A percentile compares a stretch with the other conserved stretches of the same genome.
phyloP scores from a whole-genome alignment of 1,140 invertebrate species.

The Physella acuta region DNA sequence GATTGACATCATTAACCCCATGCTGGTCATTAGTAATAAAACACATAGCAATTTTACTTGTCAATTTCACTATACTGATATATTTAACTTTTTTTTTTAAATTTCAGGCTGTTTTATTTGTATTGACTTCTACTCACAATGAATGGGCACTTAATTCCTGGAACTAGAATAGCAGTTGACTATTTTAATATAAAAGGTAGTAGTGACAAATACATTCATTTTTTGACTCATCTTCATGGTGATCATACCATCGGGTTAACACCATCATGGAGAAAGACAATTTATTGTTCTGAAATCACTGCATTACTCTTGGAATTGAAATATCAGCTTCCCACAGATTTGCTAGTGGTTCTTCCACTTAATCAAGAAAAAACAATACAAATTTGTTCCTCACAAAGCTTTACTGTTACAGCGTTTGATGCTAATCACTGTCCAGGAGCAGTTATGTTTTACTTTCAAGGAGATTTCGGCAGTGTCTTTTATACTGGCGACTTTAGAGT shows the following conservation, averaged over 20 bases:
- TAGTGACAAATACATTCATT: conserved; percentile 45
- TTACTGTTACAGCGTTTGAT: conserved; percentile 60
- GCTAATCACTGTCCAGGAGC: conserved; percentile 63
- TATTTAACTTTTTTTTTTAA: too few species aligned
- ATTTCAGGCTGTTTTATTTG: too few species aligned
- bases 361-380: conserved; percentile 37
- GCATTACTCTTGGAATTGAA: neutral
- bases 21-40: too few species aligned
- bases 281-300: conserved; percentile 54
- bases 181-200: conserved; percentile 50
- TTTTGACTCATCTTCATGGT: conserved; percentile 56
- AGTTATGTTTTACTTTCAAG: conserved; percentile 63
- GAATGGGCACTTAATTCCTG: conserved; percentile 54
- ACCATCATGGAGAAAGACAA: conserved; percentile 52
- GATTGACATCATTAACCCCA: too few species aligned
- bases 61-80: too few species aligned
- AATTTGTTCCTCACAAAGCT: conserved; percentile 38
- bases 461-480: conserved; percentile 61
- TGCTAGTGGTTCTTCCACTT: neutral
- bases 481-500: conserved; percentile 59
- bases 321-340: too few species aligned
- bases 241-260: conserved; percentile 56
- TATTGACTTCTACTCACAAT: too few species aligned
- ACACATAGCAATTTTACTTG: too few species aligned
- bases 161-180: conserved; percentile 58